Base-by-base conservation (phyloP, 2,797 vertebrate genomes). In the Phrynocephalus guinanensis region DNA sequence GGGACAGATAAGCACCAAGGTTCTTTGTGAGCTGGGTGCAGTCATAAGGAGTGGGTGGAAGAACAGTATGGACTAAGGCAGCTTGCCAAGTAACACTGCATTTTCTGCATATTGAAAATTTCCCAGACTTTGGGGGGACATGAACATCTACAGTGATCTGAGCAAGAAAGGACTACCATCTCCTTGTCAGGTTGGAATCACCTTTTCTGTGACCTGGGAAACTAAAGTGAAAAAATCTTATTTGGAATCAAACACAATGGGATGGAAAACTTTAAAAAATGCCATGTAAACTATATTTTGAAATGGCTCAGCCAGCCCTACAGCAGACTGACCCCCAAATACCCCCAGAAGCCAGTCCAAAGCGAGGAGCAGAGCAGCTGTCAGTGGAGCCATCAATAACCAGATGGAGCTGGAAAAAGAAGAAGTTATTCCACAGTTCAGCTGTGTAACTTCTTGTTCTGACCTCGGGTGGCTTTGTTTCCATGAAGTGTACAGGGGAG, bases 321-420 rank as follows among this genome's bases (percentile, higher is more conserved):
- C 92, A 96, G 95, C 94, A 95, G 94, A 92, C 89, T 94, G 95
- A 95, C 94, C 94, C 91, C 90, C 84, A 73, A 86, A 93, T 93
- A 95, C 92, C 93, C 95, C 92, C 92, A 75, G 0, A 83, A 95
- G 88, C 82, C 63, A 75, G 70, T 78, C 33, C 75, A 79, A 83
- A 85, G 91, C 73, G 84, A 91, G 92, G 24, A 76, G 60, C 91
- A 91, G 66, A 88, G 85, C 94, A 95, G 93, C 94, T 96, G 93
- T 93, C 93, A 88, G 89, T 89, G 91, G 92, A 93, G 91, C 93
- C 87, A 93, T 95, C 90, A 94, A 91, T 78, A 94, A 92, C 94
- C 96, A 97, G 96, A 95, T 96, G 95, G 96, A 95, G 82, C 89
- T 94, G 93, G 93, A 66, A 73, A 79, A 66, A 33, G 91, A 90